A percentile compares a stretch with the other conserved stretches of the same genome.
Evolutionary conservation across 2,888 invertebrate genomes (phyloP).

Genomic region (Lagria hirta): DNA sequence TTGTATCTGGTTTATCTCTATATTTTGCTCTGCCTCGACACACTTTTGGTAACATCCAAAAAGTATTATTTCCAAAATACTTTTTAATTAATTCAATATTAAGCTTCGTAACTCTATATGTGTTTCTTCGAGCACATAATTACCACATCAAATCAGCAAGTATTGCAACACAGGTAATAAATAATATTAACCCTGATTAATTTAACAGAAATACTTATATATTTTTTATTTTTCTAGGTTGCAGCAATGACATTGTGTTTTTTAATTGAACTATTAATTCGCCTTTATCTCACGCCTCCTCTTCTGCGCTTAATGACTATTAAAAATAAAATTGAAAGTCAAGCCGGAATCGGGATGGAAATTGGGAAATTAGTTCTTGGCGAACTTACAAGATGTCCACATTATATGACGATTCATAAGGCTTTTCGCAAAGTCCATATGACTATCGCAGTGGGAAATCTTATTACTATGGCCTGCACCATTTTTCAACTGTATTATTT

Average conservation of each 20-base stretch:
- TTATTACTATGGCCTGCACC: conserved; percentile 68
- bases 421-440: conserved; percentile 77
- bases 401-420: conserved; percentile 73
- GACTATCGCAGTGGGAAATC: conserved; percentile 77
- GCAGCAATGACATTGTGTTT: conserved; percentile 66
- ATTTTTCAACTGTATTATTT: conserved; percentile 69
- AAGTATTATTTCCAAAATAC: conserved; percentile 83
- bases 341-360: conserved; percentile 77
- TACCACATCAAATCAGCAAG: conserved; percentile 51
- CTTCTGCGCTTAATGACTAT: conserved; percentile 72
- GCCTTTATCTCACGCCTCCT: conserved; percentile 75
- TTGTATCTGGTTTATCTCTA: conserved; percentile 82
- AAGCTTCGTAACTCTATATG: conserved; percentile 70
- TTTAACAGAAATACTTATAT: neutral
- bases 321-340: conserved; percentile 74
- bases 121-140: conserved; percentile 68
- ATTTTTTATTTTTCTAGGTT: conserved; percentile 59
- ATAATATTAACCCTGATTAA: conserved; percentile 1
- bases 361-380: conserved; percentile 73
- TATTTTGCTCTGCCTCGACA: conserved; percentile 85
- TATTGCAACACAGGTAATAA: conserved; percentile 57
- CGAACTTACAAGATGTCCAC: conserved; percentile 72
- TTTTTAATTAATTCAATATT: conserved; percentile 76
- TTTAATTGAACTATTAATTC: conserved; percentile 71
- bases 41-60: conserved; percentile 84